Percentiles rank a stretch among this genome's conserved stretches.
phyloP scores from a whole-genome alignment of 2,888 invertebrate genomes.

The Drosophila infuscata region DNA sequence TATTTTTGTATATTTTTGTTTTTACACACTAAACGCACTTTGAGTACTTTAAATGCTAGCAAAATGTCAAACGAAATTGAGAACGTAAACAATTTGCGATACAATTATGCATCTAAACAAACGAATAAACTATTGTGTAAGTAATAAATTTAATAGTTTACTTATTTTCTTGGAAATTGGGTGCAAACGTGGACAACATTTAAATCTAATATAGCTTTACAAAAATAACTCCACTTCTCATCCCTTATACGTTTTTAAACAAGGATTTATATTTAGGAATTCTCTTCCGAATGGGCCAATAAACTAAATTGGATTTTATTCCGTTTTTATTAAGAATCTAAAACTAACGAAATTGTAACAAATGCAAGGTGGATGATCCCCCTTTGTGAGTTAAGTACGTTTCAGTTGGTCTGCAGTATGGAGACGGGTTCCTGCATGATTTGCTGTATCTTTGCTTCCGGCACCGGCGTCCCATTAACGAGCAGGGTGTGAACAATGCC shows the following conservation, averaged over 20 bases:
- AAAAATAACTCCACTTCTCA: neutral
- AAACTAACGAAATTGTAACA: constrained; percentile 51
- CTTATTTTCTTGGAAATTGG: constrained; percentile 9
- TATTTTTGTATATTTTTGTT: constrained; percentile 13
- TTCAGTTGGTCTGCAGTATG: constrained; percentile 73
- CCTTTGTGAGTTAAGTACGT: neutral
- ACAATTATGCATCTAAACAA: constrained; percentile 69
- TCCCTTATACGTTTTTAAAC: too few relatives aligned
- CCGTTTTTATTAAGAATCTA: constrained; percentile 14
- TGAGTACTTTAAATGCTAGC: constrained; percentile 69
- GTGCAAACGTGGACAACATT: neutral
- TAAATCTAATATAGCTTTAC: neutral
- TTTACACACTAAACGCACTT: constrained; percentile 47
- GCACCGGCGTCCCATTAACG: constrained; percentile 85
- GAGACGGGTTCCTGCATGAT: constrained; percentile 83
- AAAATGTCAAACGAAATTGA: constrained; percentile 75
- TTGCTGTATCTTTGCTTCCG: constrained; percentile 82
- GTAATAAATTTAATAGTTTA: constrained; percentile 29
- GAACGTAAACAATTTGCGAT: constrained; percentile 67
- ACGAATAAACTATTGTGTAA: constrained; percentile 69
- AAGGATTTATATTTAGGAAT: neutral
- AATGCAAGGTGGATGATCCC: constrained; percentile 35
- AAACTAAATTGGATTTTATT: neutral
- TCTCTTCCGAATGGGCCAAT: neutral
- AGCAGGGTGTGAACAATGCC: constrained; percentile 88